Conservation (phyloP, 2,888 invertebrate species). For the Sacculina carcini region DNA sequence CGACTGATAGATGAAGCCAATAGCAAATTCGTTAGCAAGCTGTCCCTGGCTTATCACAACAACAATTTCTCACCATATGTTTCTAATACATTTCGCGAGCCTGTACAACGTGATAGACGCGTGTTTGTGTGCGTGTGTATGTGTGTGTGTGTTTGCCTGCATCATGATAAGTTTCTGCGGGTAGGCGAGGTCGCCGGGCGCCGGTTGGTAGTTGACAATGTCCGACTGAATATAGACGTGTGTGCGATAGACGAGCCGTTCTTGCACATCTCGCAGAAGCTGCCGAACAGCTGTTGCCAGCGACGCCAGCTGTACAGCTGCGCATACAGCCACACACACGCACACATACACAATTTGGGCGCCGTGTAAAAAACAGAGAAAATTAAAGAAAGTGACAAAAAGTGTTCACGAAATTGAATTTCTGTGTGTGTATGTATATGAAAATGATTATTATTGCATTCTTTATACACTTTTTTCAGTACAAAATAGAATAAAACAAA, state of each 20-base stretch:
- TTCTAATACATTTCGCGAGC: no score
- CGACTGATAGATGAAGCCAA: neutral
- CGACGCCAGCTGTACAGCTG: slow-evolving; percentile 39
- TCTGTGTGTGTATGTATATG: no score
- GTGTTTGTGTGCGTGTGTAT: no score
- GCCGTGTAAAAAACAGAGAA: neutral
- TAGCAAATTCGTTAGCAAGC: slow-evolving; percentile 29
- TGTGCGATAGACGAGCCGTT: slow-evolving; percentile 78
- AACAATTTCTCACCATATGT: no score
- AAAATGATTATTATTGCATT: no score
- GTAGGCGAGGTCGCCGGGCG: slow-evolving; percentile 85
- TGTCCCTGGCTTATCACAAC: slow-evolving; percentile 44
- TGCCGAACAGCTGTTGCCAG: slow-evolving; percentile 52
- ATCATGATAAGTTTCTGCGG: slow-evolving; percentile 94
- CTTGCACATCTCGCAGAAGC: slow-evolving; percentile 77
- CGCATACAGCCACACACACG: no score
- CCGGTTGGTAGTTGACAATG: slow-evolving; percentile 47
- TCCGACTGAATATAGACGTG: slow-evolving; percentile 80
- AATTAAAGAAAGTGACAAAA: no score
- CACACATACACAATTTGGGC: slow-evolving; percentile 5
- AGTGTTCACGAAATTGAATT: no score
- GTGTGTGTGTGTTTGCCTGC: slow-evolving; percentile 35
- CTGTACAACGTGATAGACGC: no score
- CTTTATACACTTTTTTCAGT: no score
- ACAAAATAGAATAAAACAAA: no score